Conservation (phyloP, 2,888 invertebrate species). For the Chorisops tibialis region DNA sequence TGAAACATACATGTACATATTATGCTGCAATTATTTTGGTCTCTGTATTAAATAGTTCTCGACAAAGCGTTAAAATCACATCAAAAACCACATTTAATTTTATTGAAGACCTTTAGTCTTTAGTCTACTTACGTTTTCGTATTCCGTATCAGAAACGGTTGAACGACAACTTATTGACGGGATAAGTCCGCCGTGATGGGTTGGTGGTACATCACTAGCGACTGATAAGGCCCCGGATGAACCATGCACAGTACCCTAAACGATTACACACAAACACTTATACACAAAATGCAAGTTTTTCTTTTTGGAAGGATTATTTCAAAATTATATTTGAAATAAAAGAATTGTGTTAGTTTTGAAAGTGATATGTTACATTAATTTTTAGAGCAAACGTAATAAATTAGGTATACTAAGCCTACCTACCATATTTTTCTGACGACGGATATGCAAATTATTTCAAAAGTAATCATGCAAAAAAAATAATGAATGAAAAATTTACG, state of each 20-base stretch:
- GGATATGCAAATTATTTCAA: too few species aligned
- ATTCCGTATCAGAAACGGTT: conserved; percentile 92
- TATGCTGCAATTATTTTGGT: too few species aligned
- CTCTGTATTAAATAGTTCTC: too few species aligned
- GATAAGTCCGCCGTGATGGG: conserved; percentile 61
- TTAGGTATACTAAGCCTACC: too few species aligned
- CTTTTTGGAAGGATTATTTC: not conserved
- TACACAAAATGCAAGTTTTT: conserved; percentile 23
- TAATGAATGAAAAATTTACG: too few species aligned
- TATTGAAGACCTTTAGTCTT: conserved; percentile 2
- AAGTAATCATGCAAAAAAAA: too few species aligned
- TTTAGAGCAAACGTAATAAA: too few species aligned
- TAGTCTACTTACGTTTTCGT: conserved; percentile 78
- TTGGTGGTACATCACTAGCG: conserved; percentile 58
- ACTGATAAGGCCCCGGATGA: conserved; percentile 57
- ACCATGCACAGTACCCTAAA: conserved; percentile 64
- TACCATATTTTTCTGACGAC: too few species aligned
- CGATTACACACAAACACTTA: conserved; percentile 46
- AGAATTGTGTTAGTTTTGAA: too few species aligned
- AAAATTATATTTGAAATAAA: not conserved
- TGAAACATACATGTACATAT: too few species aligned
- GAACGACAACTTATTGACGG: conserved; percentile 72
- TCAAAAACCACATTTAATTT: not conserved
- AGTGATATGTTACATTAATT: too few species aligned
- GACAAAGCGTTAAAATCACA: too few species aligned